phyloP scores from a whole-genome alignment of 2,888 invertebrate genomes.

The Dynastes hyllus region DNA sequence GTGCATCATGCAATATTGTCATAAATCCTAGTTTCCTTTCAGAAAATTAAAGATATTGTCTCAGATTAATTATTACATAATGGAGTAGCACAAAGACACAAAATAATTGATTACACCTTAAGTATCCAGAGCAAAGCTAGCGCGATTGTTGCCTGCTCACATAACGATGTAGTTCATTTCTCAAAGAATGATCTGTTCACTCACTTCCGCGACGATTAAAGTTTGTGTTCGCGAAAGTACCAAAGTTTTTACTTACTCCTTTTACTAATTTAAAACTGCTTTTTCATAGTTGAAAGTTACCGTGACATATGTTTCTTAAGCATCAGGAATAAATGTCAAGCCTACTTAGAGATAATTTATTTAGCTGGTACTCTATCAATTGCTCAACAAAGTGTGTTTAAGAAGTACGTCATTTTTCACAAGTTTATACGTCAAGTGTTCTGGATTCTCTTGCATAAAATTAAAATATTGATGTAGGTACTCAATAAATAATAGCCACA shows the following conservation, averaged over 20 bases:
- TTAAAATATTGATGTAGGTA: no score
- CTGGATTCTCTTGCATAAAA: no score
- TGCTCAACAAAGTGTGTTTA: no score
- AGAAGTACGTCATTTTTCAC: no score
- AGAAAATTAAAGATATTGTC: neutral
- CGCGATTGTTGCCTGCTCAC: neutral
- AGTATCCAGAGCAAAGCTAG: neutral
- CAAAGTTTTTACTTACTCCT: neutral
- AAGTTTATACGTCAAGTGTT: no score
- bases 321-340: no score
- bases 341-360: no score
- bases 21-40: neutral
- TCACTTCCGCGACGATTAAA: conserved; percentile 28
- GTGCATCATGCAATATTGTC: conserved; percentile 13
- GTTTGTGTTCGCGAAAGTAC: conserved; percentile 13
- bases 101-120: conserved; percentile 11
- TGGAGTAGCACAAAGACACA: neutral
- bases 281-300: neutral
- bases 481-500: no score
- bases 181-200: neutral
- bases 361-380: no score
- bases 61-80: conserved; percentile 21
- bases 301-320: no score
- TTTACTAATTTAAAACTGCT: neutral
- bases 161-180: conserved; percentile 17